Evolutionary conservation across 1,140 invertebrate species (phyloP).

Genomic region (Drosophila carrolli): DNA sequence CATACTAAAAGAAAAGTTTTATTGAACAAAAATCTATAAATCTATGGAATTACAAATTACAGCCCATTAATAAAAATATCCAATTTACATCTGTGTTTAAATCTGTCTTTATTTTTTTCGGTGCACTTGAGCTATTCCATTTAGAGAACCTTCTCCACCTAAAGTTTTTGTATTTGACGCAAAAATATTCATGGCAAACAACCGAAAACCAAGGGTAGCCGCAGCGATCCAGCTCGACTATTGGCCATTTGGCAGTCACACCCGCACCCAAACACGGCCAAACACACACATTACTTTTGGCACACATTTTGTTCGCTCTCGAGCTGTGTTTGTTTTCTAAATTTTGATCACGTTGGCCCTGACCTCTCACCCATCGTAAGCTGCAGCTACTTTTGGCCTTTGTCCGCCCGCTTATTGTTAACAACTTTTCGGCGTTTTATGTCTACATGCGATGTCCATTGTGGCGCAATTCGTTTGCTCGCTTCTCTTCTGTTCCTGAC

Average conservation of each 20-base stretch:
- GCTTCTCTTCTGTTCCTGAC: constrained; percentile 32
- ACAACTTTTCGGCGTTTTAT: constrained; percentile 47
- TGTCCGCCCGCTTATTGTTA: constrained; percentile 54
- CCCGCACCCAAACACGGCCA: constrained; percentile 12
- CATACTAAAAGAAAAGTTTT: no score
- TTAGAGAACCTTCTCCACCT: constrained; percentile 19
- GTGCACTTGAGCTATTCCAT: constrained; percentile 19
- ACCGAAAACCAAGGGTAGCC: constrained; percentile 5
- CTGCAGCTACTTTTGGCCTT: constrained; percentile 43
- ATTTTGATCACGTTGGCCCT: constrained; percentile 71
- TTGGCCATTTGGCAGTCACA: constrained; percentile 68
- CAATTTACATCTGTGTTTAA: no score
- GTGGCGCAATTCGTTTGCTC: background rate
- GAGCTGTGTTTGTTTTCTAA: constrained; percentile 61
- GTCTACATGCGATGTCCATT: constrained; percentile 38
- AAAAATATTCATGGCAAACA: constrained; percentile 74
- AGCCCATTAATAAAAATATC: no score
- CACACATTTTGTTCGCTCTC: constrained; percentile 40
- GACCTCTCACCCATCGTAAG: constrained; percentile 16
- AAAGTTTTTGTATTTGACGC: constrained; percentile 68
- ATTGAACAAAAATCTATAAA: no score
- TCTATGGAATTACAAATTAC: no score
- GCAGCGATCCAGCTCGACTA: constrained; percentile 48
- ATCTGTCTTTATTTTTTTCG: no score
- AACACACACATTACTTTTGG: constrained; percentile 32